A percentile compares a stretch with the other conserved stretches of the same genome.
Conservation (phyloP, 2,888 invertebrate species). For the Sepiola atlantica region DNA sequence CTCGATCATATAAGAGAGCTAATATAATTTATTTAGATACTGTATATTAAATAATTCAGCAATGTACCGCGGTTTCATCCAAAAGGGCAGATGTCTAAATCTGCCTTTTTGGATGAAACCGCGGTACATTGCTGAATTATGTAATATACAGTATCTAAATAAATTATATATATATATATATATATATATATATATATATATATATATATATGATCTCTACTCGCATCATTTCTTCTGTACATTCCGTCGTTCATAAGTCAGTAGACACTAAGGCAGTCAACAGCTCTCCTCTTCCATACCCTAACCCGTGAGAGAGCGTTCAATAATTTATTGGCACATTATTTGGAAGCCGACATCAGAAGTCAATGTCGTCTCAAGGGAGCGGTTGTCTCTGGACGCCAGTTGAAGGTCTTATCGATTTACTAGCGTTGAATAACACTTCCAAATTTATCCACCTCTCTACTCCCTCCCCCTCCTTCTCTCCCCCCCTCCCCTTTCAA, state of each 20-base stretch:
- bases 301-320: neutral
- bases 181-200: too few species aligned
- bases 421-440: neutral
- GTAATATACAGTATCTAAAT: too few species aligned
- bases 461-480: neutral
- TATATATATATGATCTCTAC: too few species aligned
- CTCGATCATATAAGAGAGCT: too few species aligned
- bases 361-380: neutral
- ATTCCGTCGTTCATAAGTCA: neutral
- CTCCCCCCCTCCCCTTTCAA: too few species aligned
- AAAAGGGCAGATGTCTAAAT: too few species aligned
- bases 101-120: too few species aligned
- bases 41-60: too few species aligned
- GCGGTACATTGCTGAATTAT: too few species aligned
- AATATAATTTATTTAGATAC: too few species aligned
- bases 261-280: neutral
- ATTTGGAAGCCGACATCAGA: neutral
- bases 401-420: neutral
- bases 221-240: neutral
- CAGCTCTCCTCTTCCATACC: neutral
- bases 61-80: too few species aligned
- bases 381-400: slow-evolving; percentile 2
- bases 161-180: too few species aligned
- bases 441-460: neutral
- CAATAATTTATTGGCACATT: slow-evolving; percentile 32